Base-by-base conservation (phyloP, 2,797 vertebrate genomes). In the Bucorvus abyssinicus region DNA sequence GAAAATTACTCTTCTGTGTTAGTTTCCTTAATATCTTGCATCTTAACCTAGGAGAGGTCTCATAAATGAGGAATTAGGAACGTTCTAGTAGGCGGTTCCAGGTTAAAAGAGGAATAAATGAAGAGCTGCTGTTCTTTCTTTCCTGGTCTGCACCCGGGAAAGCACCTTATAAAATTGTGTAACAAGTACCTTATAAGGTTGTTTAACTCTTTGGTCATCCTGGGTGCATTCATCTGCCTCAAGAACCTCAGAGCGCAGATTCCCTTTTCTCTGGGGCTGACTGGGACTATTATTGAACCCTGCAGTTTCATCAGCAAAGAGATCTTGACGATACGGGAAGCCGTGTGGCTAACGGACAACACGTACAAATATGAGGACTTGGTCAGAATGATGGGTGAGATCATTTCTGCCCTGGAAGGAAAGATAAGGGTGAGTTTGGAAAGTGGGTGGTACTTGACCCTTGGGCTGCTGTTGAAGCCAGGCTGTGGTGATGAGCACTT, bases 271-370 rank as follows among this genome's bases (percentile, higher is more conserved):
- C 55, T 89, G 67, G 16, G 21, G 12, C 36, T 77, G 17, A 73
- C 56, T 61, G 19, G 32, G 40, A 30, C 23, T 50, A 3, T 21
- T n/a, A 14, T 55, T 70, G 67, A 30, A 49, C 30, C 8, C 87
- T 84, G 16, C 96, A 98, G 98, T 84, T 98, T 99, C 93, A 98
- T 99, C 83, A 99, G 99, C 97, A 99, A 99, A 96, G 99, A 99
- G 92, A 99, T 99, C 93, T 95, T 99, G 96, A 99, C 99, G 0
- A 99, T 99, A 79, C 98, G 99, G 5, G 99, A 99, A 97, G 99
- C 99, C 1, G 99, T 99, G 61, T 99, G 99, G 99, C 98, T 99
- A 78, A 99, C 99, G 1, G 99, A 99, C 98, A 99, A 99, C 97
- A 99, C 99, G 0, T 99, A 99, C 97, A 99, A 99, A 94, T 99